A percentile compares a stretch with the other conserved stretches of the same genome.
Conservation (phyloP, 2,113 vertebrate genomes). For the Zingel zingel region DNA sequence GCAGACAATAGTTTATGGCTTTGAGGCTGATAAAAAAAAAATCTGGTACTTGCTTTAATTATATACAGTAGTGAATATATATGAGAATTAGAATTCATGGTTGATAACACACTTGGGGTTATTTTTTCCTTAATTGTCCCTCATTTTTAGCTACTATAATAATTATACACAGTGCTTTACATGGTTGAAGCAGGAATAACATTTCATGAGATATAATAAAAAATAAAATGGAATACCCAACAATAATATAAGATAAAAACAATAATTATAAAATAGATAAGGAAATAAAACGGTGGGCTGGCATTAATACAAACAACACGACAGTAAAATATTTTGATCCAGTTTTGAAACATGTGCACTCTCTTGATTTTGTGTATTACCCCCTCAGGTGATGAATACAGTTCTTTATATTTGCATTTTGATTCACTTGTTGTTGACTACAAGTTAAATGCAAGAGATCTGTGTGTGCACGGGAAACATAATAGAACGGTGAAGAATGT, state of each 20-base stretch:
- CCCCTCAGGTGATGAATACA: background rate
- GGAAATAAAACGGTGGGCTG: too few species aligned
- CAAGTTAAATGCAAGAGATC: background rate
- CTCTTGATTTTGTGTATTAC: background rate
- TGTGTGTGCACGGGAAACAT: background rate
- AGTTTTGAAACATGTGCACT: background rate
- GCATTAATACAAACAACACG: too few species aligned
- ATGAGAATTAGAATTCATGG: background rate
- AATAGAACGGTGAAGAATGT: background rate
- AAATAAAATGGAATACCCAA: too few species aligned
- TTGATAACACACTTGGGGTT: background rate
- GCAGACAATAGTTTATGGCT: too few species aligned
- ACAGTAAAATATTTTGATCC: background rate
- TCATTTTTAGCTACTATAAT: background rate
- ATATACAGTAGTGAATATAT: background rate
- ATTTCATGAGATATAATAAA: too few species aligned
- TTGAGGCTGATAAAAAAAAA: background rate
- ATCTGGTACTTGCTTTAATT: too few species aligned
- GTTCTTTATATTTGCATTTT: background rate
- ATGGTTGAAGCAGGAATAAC: too few species aligned
- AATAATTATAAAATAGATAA: too few species aligned
- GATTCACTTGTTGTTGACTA: background rate
- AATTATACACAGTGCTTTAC: background rate
- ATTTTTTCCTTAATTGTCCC: background rate
- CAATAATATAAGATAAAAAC: too few species aligned